Base-by-base conservation (phyloP, 2,888 invertebrate species). In the Trachelus troglodyta region DNA sequence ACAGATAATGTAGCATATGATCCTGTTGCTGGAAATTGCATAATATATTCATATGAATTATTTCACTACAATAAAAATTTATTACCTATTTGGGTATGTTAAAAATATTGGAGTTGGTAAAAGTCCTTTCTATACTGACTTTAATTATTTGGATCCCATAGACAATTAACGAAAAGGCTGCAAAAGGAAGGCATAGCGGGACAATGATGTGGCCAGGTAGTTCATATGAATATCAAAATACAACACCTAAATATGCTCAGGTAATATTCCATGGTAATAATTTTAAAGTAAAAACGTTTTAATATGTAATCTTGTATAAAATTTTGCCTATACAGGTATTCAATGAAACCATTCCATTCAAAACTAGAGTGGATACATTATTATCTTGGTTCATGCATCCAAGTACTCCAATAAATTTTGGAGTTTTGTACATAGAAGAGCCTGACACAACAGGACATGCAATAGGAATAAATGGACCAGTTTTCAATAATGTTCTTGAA, bases 201-300 rank as follows among this genome's bases (percentile, higher is more conserved):
- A 92, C 93, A 4, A 93, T 95, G 92, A 95, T 95, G 94, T 96
- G 96, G 96, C 95, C 95, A 4, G 95, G 95, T 1, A 92, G 93
- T 75, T 87, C 92, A 68, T 94, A 92, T 82, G 83, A 91, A 12
- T 95, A 94, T 84, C 91, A 93, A 77, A 91, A 92, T 23, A 92
- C 91, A 23, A 89, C 89, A 69, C 92, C 94, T 35, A 93, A 93
- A 0, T 92, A 93, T 84, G 79, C 85, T 6, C 83, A 92, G 83
- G 86, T 89, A 80, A 79, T 75, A 76, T 77, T 71, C 69, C 71
- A 40, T 75, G 75, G 6, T 73, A 74, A 75, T 15, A 69, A 79
- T 74, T 69, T 37, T 12, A 75, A 71, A 71, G 1, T 71, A 12
- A 71, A 34, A 71, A 12, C 3, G 11, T 56, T 56, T 11, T 31